Evolutionary conservation across 2,113 vertebrate species (phyloP), one percentile per base, ranked within the genome.

Genomic region (Pseudorectes ferrugineus): DNA sequence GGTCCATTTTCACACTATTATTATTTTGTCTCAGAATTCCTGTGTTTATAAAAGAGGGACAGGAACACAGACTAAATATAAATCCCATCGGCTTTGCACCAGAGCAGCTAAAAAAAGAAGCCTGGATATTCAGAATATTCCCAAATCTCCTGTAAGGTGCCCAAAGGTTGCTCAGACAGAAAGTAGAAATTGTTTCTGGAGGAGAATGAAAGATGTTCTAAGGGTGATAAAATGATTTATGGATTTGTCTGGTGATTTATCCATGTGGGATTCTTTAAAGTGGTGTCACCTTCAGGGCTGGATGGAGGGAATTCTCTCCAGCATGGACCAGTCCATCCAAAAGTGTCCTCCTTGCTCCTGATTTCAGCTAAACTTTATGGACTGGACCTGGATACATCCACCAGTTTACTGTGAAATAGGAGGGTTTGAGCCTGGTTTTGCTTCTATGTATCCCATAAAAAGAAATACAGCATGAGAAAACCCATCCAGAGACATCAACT

Each of bases 61-160:
- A 76, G 85, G 91, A 93, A 68, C 90, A 92, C 96, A 97, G 97
- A 97, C 96, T 97, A 97, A 98, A 98, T 97, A 97, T 93, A 97
- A 94, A 92, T 75, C 73, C 35, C 87, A 93, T 62, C 4, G 4
- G 43, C 36, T 78, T 92, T 84, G 51, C 40, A 74, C 19, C 71
- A 57, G 43, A 74, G 55, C 59, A 78, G 42, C 36, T 54, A 72
- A 62, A 57, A 49, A 42, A 52, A 42, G 14, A 16, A 85, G 38
- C 8, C 26, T 80, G 76, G 82, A 92, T 62, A 55, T 88, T 89
- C 66, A 51, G 71, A 94, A 88, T 91, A 83, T 91, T 89, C 75
- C 61, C 77, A 74, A 35, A 91, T 89, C 88, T 49, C n/a, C 91
- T 54, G 3, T 12, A 70, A 87, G 66, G 54, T 83, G 51, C 71